phyloP scores from a whole-genome alignment of 2,797 vertebrate species.

The Cryptoblepharus egeriae region DNA sequence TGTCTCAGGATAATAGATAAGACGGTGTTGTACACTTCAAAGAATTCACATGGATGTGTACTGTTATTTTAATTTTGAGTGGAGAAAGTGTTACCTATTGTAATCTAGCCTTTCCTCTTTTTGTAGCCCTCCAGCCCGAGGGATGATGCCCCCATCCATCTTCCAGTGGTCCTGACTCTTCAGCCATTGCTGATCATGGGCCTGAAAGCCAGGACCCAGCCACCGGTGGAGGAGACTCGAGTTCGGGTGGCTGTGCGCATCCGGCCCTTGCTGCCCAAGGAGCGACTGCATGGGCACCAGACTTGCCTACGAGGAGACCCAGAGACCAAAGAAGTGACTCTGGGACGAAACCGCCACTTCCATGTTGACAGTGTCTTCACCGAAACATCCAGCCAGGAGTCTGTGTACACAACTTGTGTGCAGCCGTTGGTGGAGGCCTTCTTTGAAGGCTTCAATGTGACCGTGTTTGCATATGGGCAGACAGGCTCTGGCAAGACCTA shows the following conservation, averaged over 20 bases:
- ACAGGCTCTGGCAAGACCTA: constrained; percentile 97
- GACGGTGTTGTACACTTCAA: no score
- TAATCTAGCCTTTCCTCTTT: neutral
- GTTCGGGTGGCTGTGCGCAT: constrained; percentile 88
- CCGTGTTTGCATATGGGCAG: constrained; percentile 96
- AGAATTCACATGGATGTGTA: no score
- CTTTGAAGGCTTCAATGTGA: constrained; percentile 94
- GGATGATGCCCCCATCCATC: neutral
- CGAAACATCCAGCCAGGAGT: constrained; percentile 86
- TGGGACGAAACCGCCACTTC: constrained; percentile 90
- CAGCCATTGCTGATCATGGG: constrained; percentile 49
- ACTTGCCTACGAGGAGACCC: constrained; percentile 86
- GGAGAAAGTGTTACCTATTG: neutral
- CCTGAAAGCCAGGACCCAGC: constrained; percentile 77
- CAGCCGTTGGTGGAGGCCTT: constrained; percentile 93
- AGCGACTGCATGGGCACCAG: constrained; percentile 88
- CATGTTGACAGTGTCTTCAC: constrained; percentile 88
- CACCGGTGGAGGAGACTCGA: constrained; percentile 81
- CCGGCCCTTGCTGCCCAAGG: constrained; percentile 90
- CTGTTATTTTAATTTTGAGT: no score
- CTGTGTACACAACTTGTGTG: constrained; percentile 87
- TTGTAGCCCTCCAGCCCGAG: neutral
- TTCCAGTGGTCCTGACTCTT: neutral
- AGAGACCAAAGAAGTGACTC: constrained; percentile 78
- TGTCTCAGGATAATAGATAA: no score